These are phyloP conservation scores for Lepisosteus oculatus DNA, from an alignment of 2,113 vertebrate genomes.

Conservation along the genomic window DNA sequence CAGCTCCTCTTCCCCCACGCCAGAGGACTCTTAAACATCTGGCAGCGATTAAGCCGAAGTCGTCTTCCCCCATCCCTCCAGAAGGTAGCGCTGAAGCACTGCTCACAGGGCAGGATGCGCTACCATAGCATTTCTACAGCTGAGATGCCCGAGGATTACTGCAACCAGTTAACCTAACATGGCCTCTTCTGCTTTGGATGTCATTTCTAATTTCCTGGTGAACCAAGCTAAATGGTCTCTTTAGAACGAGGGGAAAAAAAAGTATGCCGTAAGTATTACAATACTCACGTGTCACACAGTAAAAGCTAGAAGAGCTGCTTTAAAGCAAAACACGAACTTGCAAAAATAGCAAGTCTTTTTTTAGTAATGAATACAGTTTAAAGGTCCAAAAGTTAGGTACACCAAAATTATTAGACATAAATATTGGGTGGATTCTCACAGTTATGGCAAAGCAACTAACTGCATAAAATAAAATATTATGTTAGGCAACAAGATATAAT, in stretches of 20 bases:
- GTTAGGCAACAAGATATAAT: no score
- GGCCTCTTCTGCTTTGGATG: constrained; percentile 17
- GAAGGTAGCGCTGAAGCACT: constrained; percentile 70
- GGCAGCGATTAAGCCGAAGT: constrained; percentile 39
- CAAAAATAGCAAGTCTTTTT: not conserved
- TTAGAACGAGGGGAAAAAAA: not conserved
- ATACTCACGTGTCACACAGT: no score
- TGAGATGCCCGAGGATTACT: constrained; percentile 1
- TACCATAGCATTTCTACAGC: not conserved
- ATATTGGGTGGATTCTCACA: no score
- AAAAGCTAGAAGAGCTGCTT: no score
- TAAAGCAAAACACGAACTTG: no score
- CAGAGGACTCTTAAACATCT: constrained; percentile 60
- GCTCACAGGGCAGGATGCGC: constrained; percentile 10
- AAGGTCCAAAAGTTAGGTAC: not conserved
- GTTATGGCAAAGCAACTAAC: no score
- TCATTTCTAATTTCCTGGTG: constrained; percentile 22
- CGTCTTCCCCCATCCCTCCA: constrained; percentile 44
- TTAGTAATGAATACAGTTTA: not conserved
- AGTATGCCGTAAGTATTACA: no score
- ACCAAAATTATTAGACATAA: no score
- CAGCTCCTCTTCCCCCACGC: constrained; percentile 34
- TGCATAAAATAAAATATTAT: no score
- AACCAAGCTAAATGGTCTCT: not conserved
- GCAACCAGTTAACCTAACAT: constrained; percentile 21